A percentile compares a stretch with the other conserved stretches of the same genome.
Conservation (phyloP, 1,140 invertebrate species). For the Thaumatotibia leucotreta region DNA sequence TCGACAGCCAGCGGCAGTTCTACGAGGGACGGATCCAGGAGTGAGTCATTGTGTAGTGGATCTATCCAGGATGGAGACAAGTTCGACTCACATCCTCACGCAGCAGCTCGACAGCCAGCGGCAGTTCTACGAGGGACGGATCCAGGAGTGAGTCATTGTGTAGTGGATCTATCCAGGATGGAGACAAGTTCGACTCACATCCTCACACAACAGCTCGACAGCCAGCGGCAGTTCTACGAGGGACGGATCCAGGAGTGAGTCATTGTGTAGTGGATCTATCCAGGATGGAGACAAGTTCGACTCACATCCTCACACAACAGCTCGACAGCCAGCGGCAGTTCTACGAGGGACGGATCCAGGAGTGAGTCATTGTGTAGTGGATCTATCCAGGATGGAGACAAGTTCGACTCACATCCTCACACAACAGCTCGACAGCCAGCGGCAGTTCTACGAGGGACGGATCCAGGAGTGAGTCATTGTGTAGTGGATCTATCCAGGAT, state of each 20-base stretch:
- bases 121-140: slow-evolving; percentile 92
- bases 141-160: neutral
- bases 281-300: slow-evolving; percentile 97
- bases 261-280: too few species aligned
- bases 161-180: neutral
- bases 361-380: neutral
- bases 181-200: slow-evolving; percentile 94
- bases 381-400: slow-evolving; percentile 70
- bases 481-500: neutral
- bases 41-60: too few species aligned
- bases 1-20: slow-evolving; percentile 95
- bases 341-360: slow-evolving; percentile 86
- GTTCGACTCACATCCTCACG: slow-evolving; percentile 95
- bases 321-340: slow-evolving; percentile 95
- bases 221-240: slow-evolving; percentile 95
- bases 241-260: slow-evolving; percentile 81
- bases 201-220: slow-evolving; percentile 97
- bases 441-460: slow-evolving; percentile 94
- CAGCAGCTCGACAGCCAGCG: slow-evolving; percentile 97
- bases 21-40: slow-evolving; percentile 90
- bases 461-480: slow-evolving; percentile 63
- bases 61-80: too few species aligned
- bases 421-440: slow-evolving; percentile 96
- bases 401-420: slow-evolving; percentile 97
- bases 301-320: slow-evolving; percentile 97